Percentiles rank a stretch among this genome's conserved stretches.
These are phyloP conservation scores for Cheilosia pagana DNA, from an alignment of 2,888 invertebrate species.

Conservation along the genomic window DNA sequence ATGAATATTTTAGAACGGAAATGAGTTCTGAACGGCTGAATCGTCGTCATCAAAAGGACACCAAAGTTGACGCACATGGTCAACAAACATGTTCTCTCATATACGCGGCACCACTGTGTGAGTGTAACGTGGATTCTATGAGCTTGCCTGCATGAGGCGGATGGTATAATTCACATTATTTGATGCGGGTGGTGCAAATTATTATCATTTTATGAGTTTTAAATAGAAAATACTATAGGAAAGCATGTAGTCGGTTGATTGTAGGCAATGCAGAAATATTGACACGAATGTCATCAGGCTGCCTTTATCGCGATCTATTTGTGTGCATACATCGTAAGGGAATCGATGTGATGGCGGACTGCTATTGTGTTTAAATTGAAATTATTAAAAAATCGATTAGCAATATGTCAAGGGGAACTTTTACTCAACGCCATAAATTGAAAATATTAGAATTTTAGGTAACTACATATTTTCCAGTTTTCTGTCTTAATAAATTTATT, in stretches of 20 bases:
- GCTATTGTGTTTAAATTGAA: no score
- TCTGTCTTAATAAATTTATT: no score
- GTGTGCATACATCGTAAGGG: no score
- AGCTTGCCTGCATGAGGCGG: neutral
- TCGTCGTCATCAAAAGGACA: slow-evolving; percentile 34
- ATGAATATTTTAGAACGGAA: slow-evolving; percentile 63
- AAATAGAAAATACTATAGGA: neutral
- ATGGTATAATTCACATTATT: slow-evolving; percentile 10
- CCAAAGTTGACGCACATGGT: slow-evolving; percentile 20
- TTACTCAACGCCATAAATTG: no score
- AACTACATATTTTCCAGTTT: no score
- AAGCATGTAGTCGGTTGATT: neutral
- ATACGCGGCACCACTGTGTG: neutral
- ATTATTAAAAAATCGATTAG: no score
- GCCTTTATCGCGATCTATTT: no score
- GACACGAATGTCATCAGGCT: no score
- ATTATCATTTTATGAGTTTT: slow-evolving; percentile 43
- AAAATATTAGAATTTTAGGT: no score
- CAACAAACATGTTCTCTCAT: neutral
- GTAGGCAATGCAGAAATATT: neutral
- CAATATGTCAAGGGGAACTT: no score
- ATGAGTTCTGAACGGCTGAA: slow-evolving; percentile 53
- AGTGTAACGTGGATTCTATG: neutral
- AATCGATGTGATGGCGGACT: no score
- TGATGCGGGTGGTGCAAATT: slow-evolving; percentile 39